phyloP scores from a whole-genome alignment of 2,797 vertebrate genomes.

The Melanotaenia maccullochi region DNA sequence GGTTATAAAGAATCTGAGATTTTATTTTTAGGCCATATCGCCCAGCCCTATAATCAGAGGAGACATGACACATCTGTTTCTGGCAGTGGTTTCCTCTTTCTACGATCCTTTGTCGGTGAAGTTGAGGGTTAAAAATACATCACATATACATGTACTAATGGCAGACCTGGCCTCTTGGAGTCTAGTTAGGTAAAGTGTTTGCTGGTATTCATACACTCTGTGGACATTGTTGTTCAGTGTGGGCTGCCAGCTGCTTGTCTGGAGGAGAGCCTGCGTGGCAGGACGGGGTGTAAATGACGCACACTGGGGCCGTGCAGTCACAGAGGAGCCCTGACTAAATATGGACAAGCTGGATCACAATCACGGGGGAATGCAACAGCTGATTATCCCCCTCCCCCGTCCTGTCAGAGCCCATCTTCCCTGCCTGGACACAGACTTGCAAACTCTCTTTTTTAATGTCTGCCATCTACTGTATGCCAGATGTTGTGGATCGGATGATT shows the following conservation, averaged over 20 bases:
- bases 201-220: slow-evolving; percentile 66
- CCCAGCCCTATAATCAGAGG: slow-evolving; percentile 39
- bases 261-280: slow-evolving; percentile 67
- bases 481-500: not conserved
- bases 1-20: no score
- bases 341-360: slow-evolving; percentile 90
- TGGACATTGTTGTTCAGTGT: slow-evolving; percentile 58
- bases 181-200: slow-evolving; percentile 48
- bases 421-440: slow-evolving; percentile 55
- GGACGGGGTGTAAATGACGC: slow-evolving; percentile 88
- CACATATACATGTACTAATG: slow-evolving; percentile 38
- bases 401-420: slow-evolving; percentile 57
- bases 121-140: slow-evolving; percentile 73
- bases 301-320: slow-evolving; percentile 80
- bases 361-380: slow-evolving; percentile 89
- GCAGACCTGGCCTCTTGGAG: slow-evolving; percentile 44
- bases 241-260: slow-evolving; percentile 48
- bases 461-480: not conserved
- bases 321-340: slow-evolving; percentile 94
- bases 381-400: slow-evolving; percentile 78
- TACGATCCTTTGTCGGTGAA: slow-evolving; percentile 58
- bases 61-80: slow-evolving; percentile 74
- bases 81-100: slow-evolving; percentile 59
- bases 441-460: not conserved
- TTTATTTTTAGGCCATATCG: no score